Base-by-base conservation (phyloP, 2,797 vertebrate genomes). In the Coregonus sp. region DNA sequence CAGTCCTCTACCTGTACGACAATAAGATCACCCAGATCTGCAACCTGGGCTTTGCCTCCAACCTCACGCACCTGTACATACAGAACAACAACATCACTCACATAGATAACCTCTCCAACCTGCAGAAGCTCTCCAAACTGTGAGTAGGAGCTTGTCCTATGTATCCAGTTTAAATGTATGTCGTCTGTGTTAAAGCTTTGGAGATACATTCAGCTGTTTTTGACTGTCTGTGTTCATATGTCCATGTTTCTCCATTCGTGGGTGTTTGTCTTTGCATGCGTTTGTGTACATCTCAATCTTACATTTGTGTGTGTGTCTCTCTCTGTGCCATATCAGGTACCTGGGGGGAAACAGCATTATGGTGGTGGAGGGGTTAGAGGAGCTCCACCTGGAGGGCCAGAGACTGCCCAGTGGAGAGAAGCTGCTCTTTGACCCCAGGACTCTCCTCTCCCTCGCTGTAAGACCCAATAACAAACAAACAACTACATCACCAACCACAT, bases 361-460 rank as follows among this genome's bases (percentile, higher is more conserved):
- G 31, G 92, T 98, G 77, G 90, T 99, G 77, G 97, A 97, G 85
- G 97, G 97, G 69, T 93, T 99, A 86, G 96, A 99, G 85, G 98
- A 99, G 89, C 94, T 99, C 80, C 97, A 99, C 83, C 73, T 98
- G 89, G 97, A 99, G 92, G 96, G 89, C 84, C 98, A 99, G 82
- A 95, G 87, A 83, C 95, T 99, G 80, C 93, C 94, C 54, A 86
- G 86, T 15, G 97, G 96, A 86, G 95, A 98, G 89, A 98, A 96
- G 94, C 94, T 99, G 85, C 89, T 96, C 78, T 96, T 98, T 95
- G 97, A 98, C 90, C 95, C 96, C 73, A 91, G 89, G 88, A 97
- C 95, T 80, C 95, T 99, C 76, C 83, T 78, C 74, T 93, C 96
- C 66, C 86, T 99, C 33, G 89, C 95, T 81, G 98, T 99, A 94